These are phyloP conservation scores for Neomonachus schauinslandi DNA, from an alignment of 2,113 vertebrate species.

Conservation along the genomic window DNA sequence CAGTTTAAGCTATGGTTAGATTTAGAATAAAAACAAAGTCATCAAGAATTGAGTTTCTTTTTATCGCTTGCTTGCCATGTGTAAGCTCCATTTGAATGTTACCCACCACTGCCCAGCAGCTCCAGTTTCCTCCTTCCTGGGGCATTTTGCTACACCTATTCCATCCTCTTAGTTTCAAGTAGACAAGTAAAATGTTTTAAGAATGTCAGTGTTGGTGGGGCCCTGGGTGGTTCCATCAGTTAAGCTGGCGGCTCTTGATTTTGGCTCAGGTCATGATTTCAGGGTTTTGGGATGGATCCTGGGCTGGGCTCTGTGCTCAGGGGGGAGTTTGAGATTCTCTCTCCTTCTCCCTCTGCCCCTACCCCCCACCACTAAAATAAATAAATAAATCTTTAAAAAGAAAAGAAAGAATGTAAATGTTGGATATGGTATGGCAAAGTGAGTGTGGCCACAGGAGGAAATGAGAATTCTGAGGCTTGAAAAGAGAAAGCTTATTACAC, in stretches of 20 bases:
- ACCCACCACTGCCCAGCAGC: not conserved
- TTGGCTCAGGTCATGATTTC: not conserved
- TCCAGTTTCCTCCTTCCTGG: not conserved
- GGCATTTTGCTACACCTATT: not conserved
- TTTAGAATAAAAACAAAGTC: not conserved
- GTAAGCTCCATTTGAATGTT: not conserved
- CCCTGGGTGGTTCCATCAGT: not conserved
- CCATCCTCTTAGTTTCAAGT: not conserved
- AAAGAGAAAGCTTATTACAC: not conserved
- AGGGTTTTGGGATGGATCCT: not conserved
- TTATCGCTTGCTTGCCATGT: not conserved
- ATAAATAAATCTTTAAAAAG: not conserved
- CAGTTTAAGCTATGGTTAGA: not conserved
- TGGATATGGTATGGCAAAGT: not conserved
- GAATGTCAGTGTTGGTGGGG: not conserved
- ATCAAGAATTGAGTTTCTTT: not conserved
- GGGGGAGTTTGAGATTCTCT: not conserved
- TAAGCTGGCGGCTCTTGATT: not conserved
- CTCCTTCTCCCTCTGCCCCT: not conserved
- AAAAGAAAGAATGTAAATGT: not conserved
- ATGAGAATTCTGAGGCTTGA: not conserved
- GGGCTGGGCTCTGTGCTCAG: not conserved
- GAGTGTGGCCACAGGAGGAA: not conserved
- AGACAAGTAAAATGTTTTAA: not conserved
- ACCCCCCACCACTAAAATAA: not conserved